These are phyloP conservation scores for Proterorhinus semilunaris DNA, from an alignment of 2,113 vertebrate genomes.

Conservation along the genomic window DNA sequence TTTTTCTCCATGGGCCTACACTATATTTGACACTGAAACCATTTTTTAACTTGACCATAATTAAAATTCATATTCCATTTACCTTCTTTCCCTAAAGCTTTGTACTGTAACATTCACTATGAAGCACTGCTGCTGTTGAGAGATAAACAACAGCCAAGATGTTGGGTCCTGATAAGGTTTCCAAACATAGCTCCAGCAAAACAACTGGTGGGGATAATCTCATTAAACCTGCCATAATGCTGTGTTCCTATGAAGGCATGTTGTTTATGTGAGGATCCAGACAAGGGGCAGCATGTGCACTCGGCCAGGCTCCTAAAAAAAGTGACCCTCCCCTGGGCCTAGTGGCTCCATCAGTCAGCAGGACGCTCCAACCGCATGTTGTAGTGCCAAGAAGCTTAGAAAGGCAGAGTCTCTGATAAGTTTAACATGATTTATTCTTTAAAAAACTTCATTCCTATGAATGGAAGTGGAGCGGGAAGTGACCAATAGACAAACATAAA, in stretches of 20 bases:
- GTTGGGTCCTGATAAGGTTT: conserved; percentile 43
- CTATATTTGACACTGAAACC: too few relatives aligned
- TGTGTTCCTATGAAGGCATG: conserved; percentile 13
- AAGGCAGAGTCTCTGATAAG: too few relatives aligned
- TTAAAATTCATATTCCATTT: neutral
- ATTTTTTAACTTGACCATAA: neutral
- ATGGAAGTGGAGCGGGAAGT: too few relatives aligned
- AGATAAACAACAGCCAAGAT: conserved; percentile 42
- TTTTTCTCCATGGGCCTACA: too few relatives aligned
- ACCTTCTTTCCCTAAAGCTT: conserved; percentile 8
- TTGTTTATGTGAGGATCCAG: conserved; percentile 32
- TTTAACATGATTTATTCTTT: too few relatives aligned
- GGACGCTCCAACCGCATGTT: conserved; percentile 58
- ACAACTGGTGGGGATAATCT: conserved; percentile 33
- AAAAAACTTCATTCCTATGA: too few relatives aligned
- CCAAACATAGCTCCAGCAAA: conserved; percentile 21
- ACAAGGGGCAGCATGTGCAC: conserved; percentile 35
- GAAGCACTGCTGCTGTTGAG: conserved; percentile 33
- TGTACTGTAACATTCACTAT: conserved; percentile 9
- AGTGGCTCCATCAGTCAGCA: conserved; percentile 54
- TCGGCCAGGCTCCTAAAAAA: conserved; percentile 35
- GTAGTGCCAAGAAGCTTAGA: too few relatives aligned
- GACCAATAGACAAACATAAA: too few relatives aligned
- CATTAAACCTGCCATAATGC: conserved; percentile 40
- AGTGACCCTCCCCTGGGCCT: conserved; percentile 54